Evolutionary conservation across 1,140 invertebrate genomes (phyloP).

Genomic region (Drosophila malerkotliana): DNA sequence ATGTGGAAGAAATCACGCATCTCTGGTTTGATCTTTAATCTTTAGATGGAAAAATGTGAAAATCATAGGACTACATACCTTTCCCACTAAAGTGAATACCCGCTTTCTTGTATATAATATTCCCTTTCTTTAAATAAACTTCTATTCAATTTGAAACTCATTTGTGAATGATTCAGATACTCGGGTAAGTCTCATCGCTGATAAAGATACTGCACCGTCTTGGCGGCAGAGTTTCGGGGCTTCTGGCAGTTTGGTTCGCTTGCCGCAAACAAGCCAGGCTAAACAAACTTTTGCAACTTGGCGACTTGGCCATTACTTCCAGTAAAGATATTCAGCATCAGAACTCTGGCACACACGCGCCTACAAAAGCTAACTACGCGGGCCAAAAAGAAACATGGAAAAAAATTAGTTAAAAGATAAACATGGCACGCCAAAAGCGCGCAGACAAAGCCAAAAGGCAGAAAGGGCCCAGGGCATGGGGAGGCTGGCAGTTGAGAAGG

Average conservation of each 20-base stretch:
- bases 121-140: conserved; percentile 1
- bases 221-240: conserved; percentile 35
- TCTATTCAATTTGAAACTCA: conserved; percentile 19
- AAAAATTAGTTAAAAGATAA: conserved; percentile 83
- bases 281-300: conserved; percentile 65
- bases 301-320: conserved; percentile 70
- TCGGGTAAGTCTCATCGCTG: conserved; percentile 31
- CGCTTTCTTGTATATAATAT: neutral
- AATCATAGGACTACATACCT: too few species aligned
- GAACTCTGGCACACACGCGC: conserved; percentile 33
- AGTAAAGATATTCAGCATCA: conserved; percentile 73
- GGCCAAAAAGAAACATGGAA: conserved; percentile 68
- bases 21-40: neutral
- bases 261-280: conserved; percentile 19
- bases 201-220: conserved; percentile 20
- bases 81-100: neutral
- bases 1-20: neutral
- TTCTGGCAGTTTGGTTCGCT: conserved; percentile 33
- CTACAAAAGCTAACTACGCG: conserved; percentile 69
- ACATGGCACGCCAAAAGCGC: conserved; percentile 76
- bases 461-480: conserved; percentile 18
- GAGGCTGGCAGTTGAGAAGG: conserved; percentile 1
- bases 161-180: conserved; percentile 51
- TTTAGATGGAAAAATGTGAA: neutral
- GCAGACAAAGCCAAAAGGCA: conserved; percentile 59